Evolutionary conservation across 2,113 vertebrate genomes (phyloP).

Genomic region (Brienomyrus brachyistius): DNA sequence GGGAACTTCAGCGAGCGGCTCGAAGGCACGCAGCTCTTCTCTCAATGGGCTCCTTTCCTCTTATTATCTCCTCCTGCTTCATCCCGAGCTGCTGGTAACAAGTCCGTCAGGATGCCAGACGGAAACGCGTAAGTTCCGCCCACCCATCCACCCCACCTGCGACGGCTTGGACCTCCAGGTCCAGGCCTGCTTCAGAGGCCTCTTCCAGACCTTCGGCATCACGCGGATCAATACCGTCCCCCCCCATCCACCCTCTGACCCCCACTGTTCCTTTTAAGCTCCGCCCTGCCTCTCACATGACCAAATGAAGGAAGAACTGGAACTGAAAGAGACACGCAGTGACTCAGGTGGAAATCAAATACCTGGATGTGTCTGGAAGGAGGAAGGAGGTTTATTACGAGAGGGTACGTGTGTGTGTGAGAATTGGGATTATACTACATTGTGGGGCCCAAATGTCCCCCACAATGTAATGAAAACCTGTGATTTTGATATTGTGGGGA

Average conservation of each 20-base stretch:
- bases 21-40: constrained; percentile 25
- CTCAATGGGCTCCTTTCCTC: constrained; percentile 32
- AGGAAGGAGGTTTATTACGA: background rate
- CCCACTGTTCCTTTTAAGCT: constrained; percentile 69
- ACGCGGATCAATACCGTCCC: constrained; percentile 63
- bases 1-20: constrained; percentile 24
- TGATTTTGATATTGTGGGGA: no score
- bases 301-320: constrained; percentile 55
- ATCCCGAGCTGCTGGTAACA: constrained; percentile 29
- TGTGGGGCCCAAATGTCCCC: no score
- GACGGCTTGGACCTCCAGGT: constrained; percentile 26
- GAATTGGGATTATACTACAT: background rate
- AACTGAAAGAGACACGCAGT: constrained; percentile 92
- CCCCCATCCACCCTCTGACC: background rate
- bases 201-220: constrained; percentile 82
- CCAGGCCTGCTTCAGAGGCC: constrained; percentile 21
- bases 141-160: background rate
- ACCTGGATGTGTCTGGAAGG: constrained; percentile 48
- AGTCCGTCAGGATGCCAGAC: constrained; percentile 9
- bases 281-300: constrained; percentile 67
- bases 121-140: background rate
- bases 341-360: constrained; percentile 97
- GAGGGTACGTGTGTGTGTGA: background rate
- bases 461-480: background rate
- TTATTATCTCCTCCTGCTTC: constrained; percentile 26